phyloP scores from a whole-genome alignment of 2,113 vertebrate genomes.

The Raja brachyura region DNA sequence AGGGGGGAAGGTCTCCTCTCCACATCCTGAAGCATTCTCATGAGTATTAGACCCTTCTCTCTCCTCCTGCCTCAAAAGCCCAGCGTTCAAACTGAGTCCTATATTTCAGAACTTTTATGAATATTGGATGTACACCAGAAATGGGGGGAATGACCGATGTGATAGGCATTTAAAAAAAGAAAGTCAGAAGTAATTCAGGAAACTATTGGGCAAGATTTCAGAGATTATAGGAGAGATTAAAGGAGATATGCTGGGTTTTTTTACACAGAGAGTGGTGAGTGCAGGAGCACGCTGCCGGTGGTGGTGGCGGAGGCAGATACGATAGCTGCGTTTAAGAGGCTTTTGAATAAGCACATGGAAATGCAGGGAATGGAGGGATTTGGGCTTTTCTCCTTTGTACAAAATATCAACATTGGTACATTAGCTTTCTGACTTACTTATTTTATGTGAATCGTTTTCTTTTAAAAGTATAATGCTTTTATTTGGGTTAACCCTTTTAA shows the following conservation, averaged over 20 bases:
- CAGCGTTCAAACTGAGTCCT: background rate
- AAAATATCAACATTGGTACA: background rate
- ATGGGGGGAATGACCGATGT: background rate
- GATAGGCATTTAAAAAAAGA: background rate
- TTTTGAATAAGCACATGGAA: too few relatives aligned
- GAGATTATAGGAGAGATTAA: too few relatives aligned
- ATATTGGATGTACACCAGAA: background rate
- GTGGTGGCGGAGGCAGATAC: too few relatives aligned
- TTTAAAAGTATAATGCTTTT: background rate
- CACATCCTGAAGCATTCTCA: too few relatives aligned
- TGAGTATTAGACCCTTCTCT: too few relatives aligned
- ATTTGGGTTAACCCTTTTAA: conserved; percentile 7
- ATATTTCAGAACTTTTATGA: background rate
- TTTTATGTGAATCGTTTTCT: background rate
- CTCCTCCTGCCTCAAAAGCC: too few relatives aligned
- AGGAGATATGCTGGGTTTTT: too few relatives aligned
- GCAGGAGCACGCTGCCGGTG: too few relatives aligned
- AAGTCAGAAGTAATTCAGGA: background rate
- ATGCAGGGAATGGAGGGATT: too few relatives aligned
- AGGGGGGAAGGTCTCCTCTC: too few relatives aligned
- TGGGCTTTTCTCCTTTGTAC: background rate
- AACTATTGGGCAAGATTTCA: background rate
- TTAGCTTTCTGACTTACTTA: background rate
- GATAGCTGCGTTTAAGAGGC: too few relatives aligned
- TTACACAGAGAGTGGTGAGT: too few relatives aligned